Evolutionary conservation across 2,113 vertebrate genomes (phyloP).

Genomic region (Rhabdornis inornatus): DNA sequence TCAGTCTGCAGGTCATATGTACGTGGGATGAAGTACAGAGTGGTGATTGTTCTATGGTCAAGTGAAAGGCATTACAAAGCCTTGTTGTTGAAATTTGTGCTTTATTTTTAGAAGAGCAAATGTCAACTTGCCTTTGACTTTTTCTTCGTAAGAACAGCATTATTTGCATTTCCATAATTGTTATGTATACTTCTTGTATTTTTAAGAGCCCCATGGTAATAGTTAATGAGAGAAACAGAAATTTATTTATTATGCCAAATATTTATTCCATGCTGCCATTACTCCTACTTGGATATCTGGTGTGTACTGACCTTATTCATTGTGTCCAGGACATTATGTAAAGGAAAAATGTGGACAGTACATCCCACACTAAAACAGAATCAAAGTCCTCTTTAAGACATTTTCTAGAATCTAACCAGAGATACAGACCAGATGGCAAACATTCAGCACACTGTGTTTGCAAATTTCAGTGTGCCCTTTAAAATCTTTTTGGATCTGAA

Average conservation of each 20-base stretch:
- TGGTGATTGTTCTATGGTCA: not conserved
- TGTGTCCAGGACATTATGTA: slow-evolving; percentile 55
- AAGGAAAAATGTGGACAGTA: slow-evolving; percentile 55
- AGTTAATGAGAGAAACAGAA: slow-evolving; percentile 55
- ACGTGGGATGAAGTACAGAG: not conserved
- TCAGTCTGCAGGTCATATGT: not conserved
- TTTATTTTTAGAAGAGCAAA: not conserved
- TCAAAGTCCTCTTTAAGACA: slow-evolving; percentile 46
- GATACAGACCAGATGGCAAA: not conserved
- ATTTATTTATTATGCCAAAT: slow-evolving; percentile 65
- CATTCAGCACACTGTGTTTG: not conserved
- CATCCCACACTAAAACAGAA: slow-evolving; percentile 59
- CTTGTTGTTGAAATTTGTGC: not conserved
- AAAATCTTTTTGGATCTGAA: not conserved
- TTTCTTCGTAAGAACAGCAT: not conserved
- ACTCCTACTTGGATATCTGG: slow-evolving; percentile 69
- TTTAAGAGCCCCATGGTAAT: not conserved
- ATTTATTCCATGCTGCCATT: slow-evolving; percentile 70
- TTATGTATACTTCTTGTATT: not conserved
- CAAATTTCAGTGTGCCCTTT: slow-evolving; percentile 3
- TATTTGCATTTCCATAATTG: not conserved
- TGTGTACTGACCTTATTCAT: slow-evolving; percentile 59
- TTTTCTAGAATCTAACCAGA: not conserved
- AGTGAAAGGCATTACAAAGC: not conserved
- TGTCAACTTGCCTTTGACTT: not conserved